Base-by-base conservation (phyloP, 2,888 invertebrate genomes). In the Cheilosia urbana region DNA sequence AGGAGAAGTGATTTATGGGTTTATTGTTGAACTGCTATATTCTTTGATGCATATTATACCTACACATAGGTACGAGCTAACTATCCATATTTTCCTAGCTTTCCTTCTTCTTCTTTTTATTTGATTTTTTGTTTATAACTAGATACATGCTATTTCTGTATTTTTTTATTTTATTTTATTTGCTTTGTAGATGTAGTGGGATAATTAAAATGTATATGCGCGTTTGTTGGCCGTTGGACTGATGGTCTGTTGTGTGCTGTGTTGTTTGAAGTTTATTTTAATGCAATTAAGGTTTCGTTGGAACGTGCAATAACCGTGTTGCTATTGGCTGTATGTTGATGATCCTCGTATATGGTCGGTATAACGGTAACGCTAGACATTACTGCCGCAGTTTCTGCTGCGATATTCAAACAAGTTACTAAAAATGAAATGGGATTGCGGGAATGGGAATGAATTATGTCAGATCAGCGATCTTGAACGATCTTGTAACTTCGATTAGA, bases 1-100 rank as follows among this genome's bases (percentile, higher is more conserved):
- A 58, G 51, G 24, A 62, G 55, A 40, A 55, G 77, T 77, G 77
- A 77, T 77, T 77, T 77, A 77, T 77, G 60, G 34, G 55, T 51
- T 76, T 57, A 58, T 62, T 68, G 68, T 77, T 47, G 53, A 51
- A 49, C 60, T 72, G 30, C 4, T 37, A 47, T 47, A 15, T 53
- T 15, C 42, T 17, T 37, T 6, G 9, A 1, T 37, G 1, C 6
- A 5, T 6, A 27, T 3, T 3, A 40, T n/a, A n/a, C 13, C 19
- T 49, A 34, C 9, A 57, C 30, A 58, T n/a, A 58, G 47, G 24
- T 49, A 27, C 15, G 6, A 60, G 15, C 6, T 55, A 55, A 0
- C 15, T 55, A 30, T n/a, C 15, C 30, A 62, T 21, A 45, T 21
- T 9, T 40, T 45, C 9, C 15, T 11, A 15, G 49, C 40, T 60